Base-by-base conservation (phyloP, 2,113 vertebrate species). In the Monarcha castaneiventris region DNA sequence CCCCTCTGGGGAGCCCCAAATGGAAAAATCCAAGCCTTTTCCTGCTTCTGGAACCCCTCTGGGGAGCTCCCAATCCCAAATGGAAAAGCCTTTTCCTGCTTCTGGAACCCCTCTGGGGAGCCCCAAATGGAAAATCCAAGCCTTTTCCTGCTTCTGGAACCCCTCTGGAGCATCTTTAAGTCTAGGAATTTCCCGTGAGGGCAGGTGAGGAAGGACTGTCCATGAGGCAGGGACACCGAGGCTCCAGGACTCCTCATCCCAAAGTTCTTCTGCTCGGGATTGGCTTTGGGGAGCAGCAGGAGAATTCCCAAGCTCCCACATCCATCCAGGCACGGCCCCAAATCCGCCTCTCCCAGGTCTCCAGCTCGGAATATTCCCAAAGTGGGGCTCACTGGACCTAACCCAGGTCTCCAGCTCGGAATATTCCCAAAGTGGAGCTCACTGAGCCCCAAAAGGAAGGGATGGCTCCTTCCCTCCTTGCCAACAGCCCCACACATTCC, bases 81-180 rank as follows among this genome's bases (percentile, higher is more conserved):
- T n/a, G n/a, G n/a, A n/a, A n/a, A n/a, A n/a, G n/a, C n/a, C n/a
- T n/a, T n/a, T n/a, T n/a, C n/a, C n/a, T n/a, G n/a, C n/a, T n/a
- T n/a, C n/a, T n/a, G n/a, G n/a, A n/a, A n/a, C n/a, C n/a, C n/a
- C n/a, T n/a, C n/a, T n/a, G n/a, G n/a, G n/a, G n/a, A n/a, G n/a
- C 18, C 30, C 52, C 7, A 71, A 9, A 5, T 0, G 1, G 52
- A 54, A 26, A 71, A 49, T 44, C 43, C 43, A n/a, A 44, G 16
- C 7, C 19, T 46, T 30, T 25, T 10, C 73, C 88, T 14, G 18
- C 59, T 3, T 4, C 85, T 49, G 39, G 37, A 52, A 4, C 7
- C 29, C 25, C 33, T n/a, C 62, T 1, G 11, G 35, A 4, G 13
- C 3, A 1, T 1, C 1, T 5, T 4, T 22, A 3, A 3, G 25